phyloP scores from a whole-genome alignment of 2,888 invertebrate species.

The Watsonalla cultraria region DNA sequence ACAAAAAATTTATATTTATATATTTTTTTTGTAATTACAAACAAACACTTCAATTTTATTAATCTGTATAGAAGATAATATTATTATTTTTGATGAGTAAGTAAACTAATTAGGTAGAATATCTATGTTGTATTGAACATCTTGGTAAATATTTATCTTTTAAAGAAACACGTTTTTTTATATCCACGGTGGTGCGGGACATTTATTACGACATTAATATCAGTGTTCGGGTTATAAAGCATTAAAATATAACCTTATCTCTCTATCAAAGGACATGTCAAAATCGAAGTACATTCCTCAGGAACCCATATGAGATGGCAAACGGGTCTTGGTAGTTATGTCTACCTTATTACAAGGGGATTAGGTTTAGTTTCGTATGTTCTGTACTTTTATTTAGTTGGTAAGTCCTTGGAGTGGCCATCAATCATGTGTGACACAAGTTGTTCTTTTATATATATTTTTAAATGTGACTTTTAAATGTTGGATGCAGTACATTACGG shows the following conservation, averaged over 20 bases:
- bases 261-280: conserved; percentile 6
- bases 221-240: conserved; percentile 11
- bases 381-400: conserved; percentile 6
- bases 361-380: conserved; percentile 5
- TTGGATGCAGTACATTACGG: conserved; percentile 22
- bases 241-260: conserved; percentile 5
- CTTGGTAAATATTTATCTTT: too few relatives aligned
- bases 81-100: too few relatives aligned
- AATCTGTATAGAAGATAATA: too few relatives aligned
- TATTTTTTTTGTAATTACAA: too few relatives aligned
- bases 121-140: too few relatives aligned
- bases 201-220: too few relatives aligned
- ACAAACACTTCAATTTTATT: too few relatives aligned
- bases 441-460: conserved; percentile 18
- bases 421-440: conserved; percentile 47
- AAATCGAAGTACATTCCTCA: conserved; percentile 6
- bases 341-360: conserved; percentile 6
- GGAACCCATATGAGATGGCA: conserved; percentile 14
- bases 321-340: conserved; percentile 1
- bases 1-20: too few relatives aligned
- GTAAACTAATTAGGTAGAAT: too few relatives aligned
- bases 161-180: too few relatives aligned
- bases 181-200: too few relatives aligned
- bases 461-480: conserved; percentile 14
- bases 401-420: conserved; percentile 19